Evolutionary conservation across 2,888 invertebrate species (phyloP), one percentile per base, ranked within the genome.

Genomic region (Priapulus caudatus): DNA sequence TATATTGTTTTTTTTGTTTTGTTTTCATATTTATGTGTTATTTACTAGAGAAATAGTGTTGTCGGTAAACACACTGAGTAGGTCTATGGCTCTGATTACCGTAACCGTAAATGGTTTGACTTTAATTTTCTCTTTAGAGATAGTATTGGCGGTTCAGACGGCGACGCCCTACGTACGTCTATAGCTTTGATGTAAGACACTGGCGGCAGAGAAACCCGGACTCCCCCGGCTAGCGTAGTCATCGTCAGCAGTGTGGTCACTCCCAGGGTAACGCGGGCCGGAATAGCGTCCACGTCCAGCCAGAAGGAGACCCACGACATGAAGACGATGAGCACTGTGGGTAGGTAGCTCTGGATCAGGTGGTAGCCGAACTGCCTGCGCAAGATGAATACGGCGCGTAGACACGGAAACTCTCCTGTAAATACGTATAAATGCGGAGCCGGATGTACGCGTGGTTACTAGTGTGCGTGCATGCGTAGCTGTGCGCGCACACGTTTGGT

Each of bases 261-360:
- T 4, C 67, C 67, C 3, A 67, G 61, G 4, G 67, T 66, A 20
- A 67, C 63, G n/a, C 67, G 55, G 24, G 66, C 67, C 4, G 67
- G 64, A 20, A 66, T 63, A 33, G 67, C 60, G 45, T 66, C 67
- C 5, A 65, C 62, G 48, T 67, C 65, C 47, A 67, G 51, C 67
- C 66, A 66, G 54, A 66, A 66, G 21, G 63, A 63, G 19, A 66
- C 64, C 67, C 66, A 67, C 1, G 67, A 67, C 45, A 67, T 63
- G 48, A 65, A 62, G 15, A 67, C 67, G 43, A 67, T 67, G 44
- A 67, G 55, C 5, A 62, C 58, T n/a, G 66, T 67, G 4, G 66
- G 66, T 43, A 67, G 53, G 54, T 67, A 67, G 2, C 63, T 64
- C 54, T 67, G 67, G 10, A 67, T 63, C 45, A 67, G 52, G 54